Evolutionary conservation across 2,113 vertebrate species (phyloP), one percentile per base, ranked within the genome.

Genomic region (Patagioenas fasciata): DNA sequence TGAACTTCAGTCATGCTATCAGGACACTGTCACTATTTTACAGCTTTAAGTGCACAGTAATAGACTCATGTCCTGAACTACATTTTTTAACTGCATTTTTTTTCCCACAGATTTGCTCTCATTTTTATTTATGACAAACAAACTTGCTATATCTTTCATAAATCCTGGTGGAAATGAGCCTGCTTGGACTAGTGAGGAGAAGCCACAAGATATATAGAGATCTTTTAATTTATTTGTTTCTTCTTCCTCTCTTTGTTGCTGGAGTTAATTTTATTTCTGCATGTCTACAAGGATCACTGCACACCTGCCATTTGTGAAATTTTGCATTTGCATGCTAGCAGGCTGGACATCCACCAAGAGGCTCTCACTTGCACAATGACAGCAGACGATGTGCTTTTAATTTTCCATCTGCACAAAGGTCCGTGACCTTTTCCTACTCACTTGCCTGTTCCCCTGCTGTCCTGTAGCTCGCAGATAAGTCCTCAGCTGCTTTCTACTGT

Each of bases 381-480:
- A 92, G 57, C 69, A 80, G 57, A 80, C 70, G 85, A 72, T 25
- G 56, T 72, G 50, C 83, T 94, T 94, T 88, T 79, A 90, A 77
- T 92, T 91, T 93, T 80, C 72, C 60, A 50, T 80, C 79, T 88
- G 56, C 13, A 15, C 56, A 74, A 69, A 88, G 86, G 88, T 96
- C 70, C 60, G 82, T 34, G 81, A 91, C 83, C 71, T 80, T 91
- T 84, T 51, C 85, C 64, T 50, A 21, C 84, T 78, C 34, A 24
- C n/a, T 85, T 75, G 53, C n/a, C 36, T 11, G 10, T 65, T 90
- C 51, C 69, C 47, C 64, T 51, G 42, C 92, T 87, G 62, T 53
- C 69, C 72, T 91, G 77, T 54, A 92, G 72, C 66, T 90, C 21
- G 1, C 77, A 94, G 92, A 78, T 91, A 96, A 96, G 72, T 94